Base-by-base conservation (phyloP, 1,140 invertebrate species). In the Maniola jurtina region DNA sequence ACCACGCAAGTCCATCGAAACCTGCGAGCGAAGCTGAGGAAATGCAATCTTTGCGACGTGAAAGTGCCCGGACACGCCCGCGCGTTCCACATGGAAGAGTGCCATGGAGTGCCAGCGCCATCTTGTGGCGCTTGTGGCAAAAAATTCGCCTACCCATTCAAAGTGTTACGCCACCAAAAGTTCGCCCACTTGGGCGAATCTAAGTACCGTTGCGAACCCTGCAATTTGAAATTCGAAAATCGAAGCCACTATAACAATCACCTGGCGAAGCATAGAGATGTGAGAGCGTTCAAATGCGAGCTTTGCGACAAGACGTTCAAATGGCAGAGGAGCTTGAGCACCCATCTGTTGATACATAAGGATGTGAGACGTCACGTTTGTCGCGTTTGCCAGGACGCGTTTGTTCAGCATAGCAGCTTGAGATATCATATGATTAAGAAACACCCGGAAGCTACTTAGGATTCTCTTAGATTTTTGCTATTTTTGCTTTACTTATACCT, bases 331-430 rank as follows among this genome's bases (percentile, higher is more conserved):
- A 64, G 69, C 38, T 45, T 75, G 33, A 15, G 55, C 8, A 68
- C 56, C 7, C 73, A 75, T 36, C 15, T 68, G 10, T 25, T 59
- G 52, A 62, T 48, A n/a, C 93, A 94, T 65, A 92, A 92, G 0
- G 94, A 95, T 0, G 93, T 95, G 61, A 95, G 96, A 73, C 93
- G 95, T 4, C 96, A 93, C 71, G 77, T 92, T 3, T 97, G 96
- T 71, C 94, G 94, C 78, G 92, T 95, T 7, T 96, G 96, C 75
- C 94, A 94, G 0, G 96, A 96, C 83, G 92, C 93, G n/a, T 96
- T 97, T 70, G 91, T 92, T 8, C 92, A 93, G 52, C 92, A 92
- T 57, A 90, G 87, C 0, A 92, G 91, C 16, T 64, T 92, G 0
- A 78, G 79, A 40, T 83, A 81, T 58, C 82, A 83, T 35, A 79